Evolutionary conservation across 2,797 vertebrate species (phyloP), one percentile per base, ranked within the genome.

Genomic region (Melanotaenia trifasciata): DNA sequence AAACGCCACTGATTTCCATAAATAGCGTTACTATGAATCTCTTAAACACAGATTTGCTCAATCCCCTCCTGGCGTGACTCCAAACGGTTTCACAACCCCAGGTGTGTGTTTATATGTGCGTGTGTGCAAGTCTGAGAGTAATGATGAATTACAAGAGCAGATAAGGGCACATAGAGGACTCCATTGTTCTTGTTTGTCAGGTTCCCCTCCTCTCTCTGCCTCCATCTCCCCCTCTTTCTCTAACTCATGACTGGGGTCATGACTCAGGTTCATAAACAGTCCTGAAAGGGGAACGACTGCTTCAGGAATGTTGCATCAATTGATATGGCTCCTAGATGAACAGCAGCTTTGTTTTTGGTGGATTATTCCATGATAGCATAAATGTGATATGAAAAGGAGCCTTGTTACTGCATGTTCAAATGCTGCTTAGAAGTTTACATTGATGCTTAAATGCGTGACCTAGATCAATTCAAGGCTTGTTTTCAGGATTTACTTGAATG

Each of bases 101-200:
- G 64, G 68, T 79, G 83, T 74, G 72, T 58, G 79, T 88, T 66
- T 72, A 22, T 68, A 47, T 24, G 58, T 80, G 58, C 30, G 36
- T 64, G 40, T 32, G 26, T 47, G 61, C 30, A 20, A 60, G 64
- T 45, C 59, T 18, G 64, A 58, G 76, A 83, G 81, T 81, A 75
- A 87, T 91, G 83, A 90, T 84, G 72, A 91, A 91, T 80, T 59
- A 59, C 76, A n/a, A 60, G 66, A 64, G 43, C 36, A 89, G 93
- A 94, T 93, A 94, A 92, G 87, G 74, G 71, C 72, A 70, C 83
- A 93, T 66, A 93, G 88, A 94, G 91, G 76, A 87, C 79, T 81
- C 67, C 78, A 91, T 94, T 94, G 93, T 94, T 93, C 87, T 80
- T 76, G 57, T 68, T 84, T 80, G 78, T 85, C 90, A 90, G 87